Evolutionary conservation across 2,113 vertebrate genomes (phyloP).

Genomic region (Ageneiosus marmoratus): DNA sequence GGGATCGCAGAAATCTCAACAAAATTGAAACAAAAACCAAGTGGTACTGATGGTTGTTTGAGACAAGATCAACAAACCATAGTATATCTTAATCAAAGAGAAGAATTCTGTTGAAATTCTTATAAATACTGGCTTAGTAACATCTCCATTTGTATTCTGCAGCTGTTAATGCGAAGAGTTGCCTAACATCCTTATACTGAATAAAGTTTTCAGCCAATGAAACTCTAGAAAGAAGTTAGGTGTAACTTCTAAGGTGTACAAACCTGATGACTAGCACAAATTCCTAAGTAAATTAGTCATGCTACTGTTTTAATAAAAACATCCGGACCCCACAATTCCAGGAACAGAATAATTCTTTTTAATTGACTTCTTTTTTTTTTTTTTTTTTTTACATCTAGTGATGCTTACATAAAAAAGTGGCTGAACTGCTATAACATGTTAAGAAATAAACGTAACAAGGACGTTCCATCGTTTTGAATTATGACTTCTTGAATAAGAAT

Average conservation of each 20-base stretch:
- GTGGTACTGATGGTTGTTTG: not conserved
- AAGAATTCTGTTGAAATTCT: no score
- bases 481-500: not conserved
- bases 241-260: no score
- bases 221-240: not conserved
- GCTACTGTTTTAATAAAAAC: not conserved
- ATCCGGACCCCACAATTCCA: not conserved
- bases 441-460: not conserved
- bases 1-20: not conserved
- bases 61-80: not conserved
- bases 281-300: not conserved
- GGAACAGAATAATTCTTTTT: not conserved
- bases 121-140: no score
- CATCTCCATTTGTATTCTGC: no score
- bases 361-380: not conserved
- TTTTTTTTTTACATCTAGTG: not conserved
- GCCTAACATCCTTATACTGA: not conserved
- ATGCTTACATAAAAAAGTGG: not conserved
- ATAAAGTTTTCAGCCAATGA: not conserved
- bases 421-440: not conserved
- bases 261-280: not conserved
- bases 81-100: no score
- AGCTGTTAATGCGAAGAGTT: not conserved
- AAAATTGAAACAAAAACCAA: not conserved
- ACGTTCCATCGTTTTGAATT: not conserved